A percentile compares a stretch with the other conserved stretches of the same genome.
These are phyloP conservation scores for Clarias fuscus DNA, from an alignment of 2,797 vertebrate genomes.

Conservation along the genomic window DNA sequence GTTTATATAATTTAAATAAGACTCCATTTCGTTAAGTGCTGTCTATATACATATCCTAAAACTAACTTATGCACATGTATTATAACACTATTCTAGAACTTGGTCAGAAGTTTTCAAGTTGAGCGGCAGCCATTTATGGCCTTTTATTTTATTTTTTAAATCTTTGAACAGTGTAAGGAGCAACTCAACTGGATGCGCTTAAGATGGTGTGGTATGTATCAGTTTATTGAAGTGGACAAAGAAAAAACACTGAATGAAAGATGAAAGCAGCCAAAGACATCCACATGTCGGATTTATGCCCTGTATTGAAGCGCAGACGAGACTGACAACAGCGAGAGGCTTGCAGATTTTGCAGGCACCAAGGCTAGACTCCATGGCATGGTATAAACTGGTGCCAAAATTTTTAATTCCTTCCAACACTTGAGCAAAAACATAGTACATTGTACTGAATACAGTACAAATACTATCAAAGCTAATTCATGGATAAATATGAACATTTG, in stretches of 20 bases:
- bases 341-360: not conserved
- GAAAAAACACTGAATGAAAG: not conserved
- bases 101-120: not conserved
- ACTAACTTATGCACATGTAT: not conserved
- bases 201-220: not conserved
- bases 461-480: not conserved
- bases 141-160: not conserved
- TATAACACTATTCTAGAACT: not conserved
- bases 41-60: slow-evolving; percentile 5
- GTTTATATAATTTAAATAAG: not conserved
- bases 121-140: not conserved
- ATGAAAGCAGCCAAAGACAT: slow-evolving; percentile 29
- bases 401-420: not conserved
- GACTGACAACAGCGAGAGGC: not conserved
- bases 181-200: not conserved
- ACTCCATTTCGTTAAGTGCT: not conserved
- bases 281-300: slow-evolving; percentile 14
- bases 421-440: not conserved
- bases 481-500: not conserved
- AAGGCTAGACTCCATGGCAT: not conserved
- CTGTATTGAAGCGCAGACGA: not conserved
- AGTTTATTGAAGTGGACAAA: slow-evolving; percentile 38
- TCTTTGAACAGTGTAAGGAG: not conserved
- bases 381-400: not conserved
- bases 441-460: not conserved